Conservation (phyloP, 1,140 invertebrate genomes). For the Lasaia peninsularis region DNA sequence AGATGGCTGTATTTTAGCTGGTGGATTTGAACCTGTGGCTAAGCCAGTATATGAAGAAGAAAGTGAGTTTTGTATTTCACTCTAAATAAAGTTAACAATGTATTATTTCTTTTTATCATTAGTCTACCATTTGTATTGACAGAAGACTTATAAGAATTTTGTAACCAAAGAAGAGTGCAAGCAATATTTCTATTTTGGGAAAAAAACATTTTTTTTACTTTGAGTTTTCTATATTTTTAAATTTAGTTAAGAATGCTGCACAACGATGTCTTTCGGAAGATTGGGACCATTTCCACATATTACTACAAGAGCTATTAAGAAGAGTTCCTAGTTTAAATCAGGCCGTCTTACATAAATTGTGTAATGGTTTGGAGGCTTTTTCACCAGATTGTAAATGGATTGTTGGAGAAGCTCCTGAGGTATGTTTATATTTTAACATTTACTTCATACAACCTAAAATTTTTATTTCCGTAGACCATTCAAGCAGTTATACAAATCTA, state of each 20-base stretch:
- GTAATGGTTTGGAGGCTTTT: conserved; percentile 95
- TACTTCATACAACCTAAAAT: no score
- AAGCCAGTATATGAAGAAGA: conserved; percentile 93
- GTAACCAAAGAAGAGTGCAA: no score
- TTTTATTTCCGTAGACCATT: no score
- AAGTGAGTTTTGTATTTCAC: conserved; percentile 46
- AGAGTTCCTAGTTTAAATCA: conserved; percentile 88
- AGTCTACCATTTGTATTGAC: no score
- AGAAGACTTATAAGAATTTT: no score
- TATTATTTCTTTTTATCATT: no score
- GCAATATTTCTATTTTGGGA: background rate
- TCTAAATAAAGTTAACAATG: background rate
- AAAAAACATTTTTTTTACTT: no score
- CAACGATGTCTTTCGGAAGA: conserved; percentile 85
- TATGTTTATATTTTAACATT: conserved; percentile 49
- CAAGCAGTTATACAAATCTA: no score
- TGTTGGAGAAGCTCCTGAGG: conserved; percentile 94
- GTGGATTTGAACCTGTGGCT: conserved; percentile 91
- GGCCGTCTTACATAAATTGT: conserved; percentile 86
- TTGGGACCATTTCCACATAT: conserved; percentile 97
- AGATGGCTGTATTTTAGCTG: conserved; percentile 87
- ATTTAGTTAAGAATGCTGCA: conserved; percentile 29
- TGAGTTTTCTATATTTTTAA: background rate
- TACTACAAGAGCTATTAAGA: conserved; percentile 90
- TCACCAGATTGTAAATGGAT: conserved; percentile 96